A percentile compares a stretch with the other conserved stretches of the same genome.
Evolutionary conservation across 1,140 invertebrate species (phyloP).

Genomic region (Palaemon carinicauda): DNA sequence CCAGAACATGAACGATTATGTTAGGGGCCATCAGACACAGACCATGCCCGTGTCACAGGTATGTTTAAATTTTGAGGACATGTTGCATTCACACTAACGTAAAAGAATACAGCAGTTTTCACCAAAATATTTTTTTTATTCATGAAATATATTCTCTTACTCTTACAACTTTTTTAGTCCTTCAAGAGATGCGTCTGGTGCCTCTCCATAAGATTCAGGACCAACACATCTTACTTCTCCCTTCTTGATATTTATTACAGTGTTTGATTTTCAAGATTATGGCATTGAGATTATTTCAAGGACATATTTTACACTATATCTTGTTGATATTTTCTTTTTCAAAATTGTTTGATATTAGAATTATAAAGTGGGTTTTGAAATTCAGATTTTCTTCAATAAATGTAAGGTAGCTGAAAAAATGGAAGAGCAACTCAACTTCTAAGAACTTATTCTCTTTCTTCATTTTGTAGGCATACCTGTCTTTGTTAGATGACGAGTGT

Average conservation of each 20-base stretch:
- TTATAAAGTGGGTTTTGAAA: background rate
- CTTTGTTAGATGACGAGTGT: background rate
- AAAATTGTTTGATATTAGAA: background rate
- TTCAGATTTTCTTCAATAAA: background rate
- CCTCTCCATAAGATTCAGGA: too few species aligned
- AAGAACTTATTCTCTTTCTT: too few species aligned
- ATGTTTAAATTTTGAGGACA: background rate
- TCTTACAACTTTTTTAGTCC: background rate
- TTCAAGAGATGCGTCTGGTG: background rate
- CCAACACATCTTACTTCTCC: too few species aligned
- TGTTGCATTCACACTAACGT: background rate
- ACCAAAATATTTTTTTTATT: too few species aligned
- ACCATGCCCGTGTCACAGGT: slow-evolving; percentile 17
- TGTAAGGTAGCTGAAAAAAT: background rate
- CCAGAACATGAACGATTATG: background rate
- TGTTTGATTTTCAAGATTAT: too few species aligned
- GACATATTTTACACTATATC: too few species aligned
- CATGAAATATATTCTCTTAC: too few species aligned
- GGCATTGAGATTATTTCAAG: too few species aligned
- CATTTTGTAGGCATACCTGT: background rate
- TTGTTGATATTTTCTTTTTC: background rate
- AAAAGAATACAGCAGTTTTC: too few species aligned
- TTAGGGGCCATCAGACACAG: background rate
- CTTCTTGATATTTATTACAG: too few species aligned
- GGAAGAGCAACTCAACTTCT: background rate